A percentile compares a stretch with the other conserved stretches of the same genome.
Evolutionary conservation across 2,113 vertebrate species (phyloP).

Genomic region (Cynoglossus semilaevis): DNA sequence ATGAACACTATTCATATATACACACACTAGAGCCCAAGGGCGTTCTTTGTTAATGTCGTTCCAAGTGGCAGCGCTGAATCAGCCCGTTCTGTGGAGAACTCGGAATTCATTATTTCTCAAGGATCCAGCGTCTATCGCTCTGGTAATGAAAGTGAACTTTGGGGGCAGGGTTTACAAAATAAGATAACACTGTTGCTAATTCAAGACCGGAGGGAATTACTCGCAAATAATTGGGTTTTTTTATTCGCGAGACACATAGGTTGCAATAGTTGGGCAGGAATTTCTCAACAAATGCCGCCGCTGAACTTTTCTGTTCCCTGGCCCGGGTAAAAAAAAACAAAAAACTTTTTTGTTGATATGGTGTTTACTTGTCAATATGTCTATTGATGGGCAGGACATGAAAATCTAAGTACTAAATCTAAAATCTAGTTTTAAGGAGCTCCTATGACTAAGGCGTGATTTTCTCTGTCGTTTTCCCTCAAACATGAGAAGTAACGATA

Average conservation of each 20-base stretch:
- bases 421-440: slow-evolving; percentile 14
- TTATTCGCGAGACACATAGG: slow-evolving; percentile 6
- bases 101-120: slow-evolving; percentile 63
- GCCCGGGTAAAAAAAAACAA: too few species aligned
- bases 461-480: slow-evolving; percentile 34
- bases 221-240: neutral
- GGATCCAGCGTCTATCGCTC: slow-evolving; percentile 45
- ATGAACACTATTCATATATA: slow-evolving; percentile 41
- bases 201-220: neutral
- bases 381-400: too few species aligned
- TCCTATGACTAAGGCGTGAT: slow-evolving; percentile 18
- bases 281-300: too few species aligned
- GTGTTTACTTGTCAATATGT: too few species aligned
- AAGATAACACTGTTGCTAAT: neutral
- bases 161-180: slow-evolving; percentile 17
- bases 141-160: slow-evolving; percentile 52
- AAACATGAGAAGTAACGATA: slow-evolving; percentile 48
- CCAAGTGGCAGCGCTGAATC: slow-evolving; percentile 57
- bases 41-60: slow-evolving; percentile 60
- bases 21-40: slow-evolving; percentile 67
- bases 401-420: too few species aligned
- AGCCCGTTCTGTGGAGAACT: slow-evolving; percentile 53
- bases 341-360: too few species aligned
- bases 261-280: neutral
- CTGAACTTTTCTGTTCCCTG: too few species aligned